A percentile compares a stretch with the other conserved stretches of the same genome.
Evolutionary conservation across 1,140 invertebrate species (phyloP).

Genomic region (Drosophila serrata): DNA sequence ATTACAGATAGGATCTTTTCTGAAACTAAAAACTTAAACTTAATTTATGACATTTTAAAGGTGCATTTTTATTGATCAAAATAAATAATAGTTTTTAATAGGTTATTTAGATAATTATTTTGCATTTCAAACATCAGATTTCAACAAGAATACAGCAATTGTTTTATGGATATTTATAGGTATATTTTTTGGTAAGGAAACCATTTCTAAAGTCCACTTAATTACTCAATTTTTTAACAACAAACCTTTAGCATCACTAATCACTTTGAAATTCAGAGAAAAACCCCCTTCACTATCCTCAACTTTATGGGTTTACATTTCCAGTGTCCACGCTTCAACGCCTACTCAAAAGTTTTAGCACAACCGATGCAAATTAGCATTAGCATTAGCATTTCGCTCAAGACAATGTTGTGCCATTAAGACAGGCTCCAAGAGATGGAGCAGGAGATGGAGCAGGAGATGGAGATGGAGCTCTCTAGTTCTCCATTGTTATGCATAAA

Average conservation of each 20-base stretch:
- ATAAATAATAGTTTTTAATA: background rate
- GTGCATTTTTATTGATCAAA: background rate
- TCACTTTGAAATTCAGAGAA: constrained; percentile 9
- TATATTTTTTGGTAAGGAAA: background rate
- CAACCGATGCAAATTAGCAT: constrained; percentile 76
- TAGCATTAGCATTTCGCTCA: constrained; percentile 70
- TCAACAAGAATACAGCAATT: background rate
- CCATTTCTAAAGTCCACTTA: constrained; percentile 1
- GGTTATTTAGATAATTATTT: background rate
- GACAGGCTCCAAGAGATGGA: constrained; percentile 7
- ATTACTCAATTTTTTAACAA: constrained; percentile 7
- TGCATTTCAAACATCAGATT: background rate
- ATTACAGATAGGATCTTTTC: constrained; percentile 16
- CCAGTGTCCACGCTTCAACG: constrained; percentile 37
- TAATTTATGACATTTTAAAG: constrained; percentile 1
- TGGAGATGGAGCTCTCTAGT: constrained; percentile 16
- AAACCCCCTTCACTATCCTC: background rate
- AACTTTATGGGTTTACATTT: background rate
- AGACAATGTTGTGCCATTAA: constrained; percentile 73
- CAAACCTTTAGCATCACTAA: constrained; percentile 15
- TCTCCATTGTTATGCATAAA: constrained; percentile 70
- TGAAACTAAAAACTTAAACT: background rate
- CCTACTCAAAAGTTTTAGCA: constrained; percentile 57
- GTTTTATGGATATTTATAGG: background rate
- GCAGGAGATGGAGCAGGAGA: background rate